Conservation (phyloP, 1,140 invertebrate species). For the Sitophilus oryzae region DNA sequence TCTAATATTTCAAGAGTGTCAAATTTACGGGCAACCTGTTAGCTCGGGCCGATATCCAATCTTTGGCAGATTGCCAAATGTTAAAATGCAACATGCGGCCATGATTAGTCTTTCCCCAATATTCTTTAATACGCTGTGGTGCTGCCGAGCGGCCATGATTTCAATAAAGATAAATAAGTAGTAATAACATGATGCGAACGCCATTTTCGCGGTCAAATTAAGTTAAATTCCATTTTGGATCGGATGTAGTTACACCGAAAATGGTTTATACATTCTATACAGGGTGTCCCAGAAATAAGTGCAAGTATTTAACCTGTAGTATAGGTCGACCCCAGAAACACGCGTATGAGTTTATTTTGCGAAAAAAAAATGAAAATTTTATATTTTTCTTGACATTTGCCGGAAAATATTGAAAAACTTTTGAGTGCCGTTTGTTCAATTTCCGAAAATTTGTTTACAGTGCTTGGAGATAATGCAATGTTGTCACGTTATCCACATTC, state of each 20-base stretch:
- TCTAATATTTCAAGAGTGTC: not conserved
- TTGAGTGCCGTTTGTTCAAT: no score
- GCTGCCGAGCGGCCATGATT: constrained; percentile 19
- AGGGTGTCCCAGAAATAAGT: no score
- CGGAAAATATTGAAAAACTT: no score
- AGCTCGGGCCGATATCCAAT: not conserved
- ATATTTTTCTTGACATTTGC: no score
- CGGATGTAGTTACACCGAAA: constrained; percentile 12
- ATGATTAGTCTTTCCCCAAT: constrained; percentile 14
- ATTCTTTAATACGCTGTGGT: constrained; percentile 20
- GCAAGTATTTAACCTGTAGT: no score
- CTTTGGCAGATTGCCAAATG: constrained; percentile 14
- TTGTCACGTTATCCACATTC: no score
- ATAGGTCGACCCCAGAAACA: no score
- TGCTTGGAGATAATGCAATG: no score
- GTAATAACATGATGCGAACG: constrained; percentile 25
- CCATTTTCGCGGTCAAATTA: constrained; percentile 24
- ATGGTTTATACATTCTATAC: constrained; percentile 13
- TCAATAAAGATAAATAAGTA: constrained; percentile 28
- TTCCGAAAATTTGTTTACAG: no score
- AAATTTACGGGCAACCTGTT: not conserved
- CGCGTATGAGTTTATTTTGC: no score
- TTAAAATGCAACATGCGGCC: constrained; percentile 9
- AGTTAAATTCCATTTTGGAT: constrained; percentile 23
- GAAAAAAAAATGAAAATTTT: no score